These are phyloP conservation scores for Macrostomum lignano DNA, from an alignment of 1,140 invertebrate species.

Conservation along the genomic window DNA sequence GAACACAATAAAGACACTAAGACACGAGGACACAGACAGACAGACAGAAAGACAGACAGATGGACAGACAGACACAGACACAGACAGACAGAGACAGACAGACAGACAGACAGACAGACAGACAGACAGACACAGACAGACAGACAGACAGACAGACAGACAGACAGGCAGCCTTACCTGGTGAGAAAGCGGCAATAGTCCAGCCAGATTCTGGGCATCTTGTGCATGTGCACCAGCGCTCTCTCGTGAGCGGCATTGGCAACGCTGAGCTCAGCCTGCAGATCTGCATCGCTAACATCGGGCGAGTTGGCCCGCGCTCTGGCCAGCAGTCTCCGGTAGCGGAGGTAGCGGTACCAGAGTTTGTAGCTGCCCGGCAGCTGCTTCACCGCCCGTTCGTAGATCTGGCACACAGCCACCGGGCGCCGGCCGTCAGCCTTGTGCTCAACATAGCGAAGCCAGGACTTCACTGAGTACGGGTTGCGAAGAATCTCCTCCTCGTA, in stretches of 20 bases:
- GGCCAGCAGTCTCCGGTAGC: constrained; percentile 46
- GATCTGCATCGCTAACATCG: background rate
- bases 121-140: too few species aligned
- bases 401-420: constrained; percentile 47
- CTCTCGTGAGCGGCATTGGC: constrained; percentile 83
- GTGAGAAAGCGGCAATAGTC: constrained; percentile 75
- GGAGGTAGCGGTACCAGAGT: constrained; percentile 81
- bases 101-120: too few species aligned
- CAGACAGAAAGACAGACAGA: too few species aligned
- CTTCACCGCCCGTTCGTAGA: constrained; percentile 78
- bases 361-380: constrained; percentile 88
- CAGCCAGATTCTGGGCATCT: constrained; percentile 97
- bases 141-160: too few species aligned
- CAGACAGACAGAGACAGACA: too few species aligned
- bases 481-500: constrained; percentile 91
- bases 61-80: too few species aligned
- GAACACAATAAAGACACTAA: too few species aligned
- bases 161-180: too few species aligned
- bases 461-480: constrained; percentile 82
- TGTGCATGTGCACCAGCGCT: constrained; percentile 88
- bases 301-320: constrained; percentile 12
- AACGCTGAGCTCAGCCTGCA: too few species aligned
- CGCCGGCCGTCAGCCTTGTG: constrained; percentile 53
- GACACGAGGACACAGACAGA: too few species aligned
- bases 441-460: constrained; percentile 87